These are phyloP conservation scores for Ranitomeya imitator DNA, from an alignment of 2,113 vertebrate genomes.

Conservation along the genomic window DNA sequence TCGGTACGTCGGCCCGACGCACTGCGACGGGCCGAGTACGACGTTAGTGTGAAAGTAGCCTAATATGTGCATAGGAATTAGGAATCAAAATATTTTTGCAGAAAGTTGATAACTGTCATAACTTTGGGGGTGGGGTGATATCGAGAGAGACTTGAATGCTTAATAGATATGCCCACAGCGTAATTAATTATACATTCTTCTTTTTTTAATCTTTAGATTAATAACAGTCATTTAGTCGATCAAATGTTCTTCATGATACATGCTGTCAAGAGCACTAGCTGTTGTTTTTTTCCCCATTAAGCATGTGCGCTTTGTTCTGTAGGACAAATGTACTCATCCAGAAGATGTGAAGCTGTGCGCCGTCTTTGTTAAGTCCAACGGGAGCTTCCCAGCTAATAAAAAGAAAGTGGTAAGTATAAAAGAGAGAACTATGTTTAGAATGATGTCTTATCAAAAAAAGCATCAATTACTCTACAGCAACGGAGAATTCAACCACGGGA, in stretches of 20 bases:
- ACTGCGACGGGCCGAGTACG: too few relatives aligned
- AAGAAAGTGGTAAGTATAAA: slow-evolving; percentile 89
- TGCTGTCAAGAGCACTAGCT: neutral
- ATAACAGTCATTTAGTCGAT: slow-evolving; percentile 13
- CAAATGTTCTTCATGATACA: neutral
- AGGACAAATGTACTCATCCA: slow-evolving; percentile 96
- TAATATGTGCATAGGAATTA: too few relatives aligned
- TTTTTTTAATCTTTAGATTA: neutral
- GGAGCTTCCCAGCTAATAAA: slow-evolving; percentile 94
- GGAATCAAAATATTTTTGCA: too few relatives aligned
- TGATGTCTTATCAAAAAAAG: neutral
- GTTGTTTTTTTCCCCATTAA: neutral
- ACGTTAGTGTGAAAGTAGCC: too few relatives aligned
- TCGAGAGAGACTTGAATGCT: too few relatives aligned
- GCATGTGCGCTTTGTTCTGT: slow-evolving; percentile 59
- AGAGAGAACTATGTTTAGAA: slow-evolving; percentile 55
- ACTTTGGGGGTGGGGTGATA: too few relatives aligned
- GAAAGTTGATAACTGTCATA: too few relatives aligned
- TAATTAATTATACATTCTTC: neutral
- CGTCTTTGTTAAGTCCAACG: slow-evolving; percentile 93
- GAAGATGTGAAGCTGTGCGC: slow-evolving; percentile 97
- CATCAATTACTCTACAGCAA: neutral
- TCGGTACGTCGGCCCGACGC: too few relatives aligned
- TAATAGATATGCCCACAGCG: neutral
- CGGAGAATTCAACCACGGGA: neutral